Base-by-base conservation (phyloP, 2,797 vertebrate species). In the Poeciliopsis turneri region DNA sequence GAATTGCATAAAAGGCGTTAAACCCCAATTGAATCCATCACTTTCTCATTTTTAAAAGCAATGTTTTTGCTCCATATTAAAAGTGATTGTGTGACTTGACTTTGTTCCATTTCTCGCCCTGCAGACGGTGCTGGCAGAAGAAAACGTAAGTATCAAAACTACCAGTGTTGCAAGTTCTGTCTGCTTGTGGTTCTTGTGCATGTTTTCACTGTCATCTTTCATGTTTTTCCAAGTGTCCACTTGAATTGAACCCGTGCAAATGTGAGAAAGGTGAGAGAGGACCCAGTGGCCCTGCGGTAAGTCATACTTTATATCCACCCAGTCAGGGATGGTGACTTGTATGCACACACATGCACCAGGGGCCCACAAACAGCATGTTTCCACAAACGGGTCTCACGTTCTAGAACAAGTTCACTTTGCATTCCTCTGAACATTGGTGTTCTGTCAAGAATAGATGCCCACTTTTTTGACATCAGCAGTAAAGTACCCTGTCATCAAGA, bases 181-280 rank as follows among this genome's bases (percentile, higher is more conserved):
- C 45, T 75, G 70, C 33, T 75, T 75, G 28, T 68, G 45, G 23
- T 51, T 30, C 9, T 1, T 18, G 20, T 30, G 64, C 12, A 61
- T 9, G 4, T 3, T 78, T 76, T 92, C 64, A 89, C 53, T 80
- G 43, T 70, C 80, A 28, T 75, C n/a, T 78, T 69, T 49, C 5
- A 41, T 94, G 72, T 86, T 74, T 92, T 82, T 91, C 8, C 9
- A 90, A 98, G 97, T 98, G 97, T 91, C 94, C 96, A 3, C 84
- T 95, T 78, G 89, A 90, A 74, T 84, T 88, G 51, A 93, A 87
- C 76, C 79, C 55, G 57, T 98, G 97, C 92, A 89, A 87, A 0
- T 98, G 97, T 90, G 96, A 97, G 71, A 98, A 97, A 84, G 97
- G 97, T 2, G 97, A 97, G 90, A 94, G 92, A 82, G 97, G 97